A percentile compares a stretch with the other conserved stretches of the same genome.
These are phyloP conservation scores for Drosophila meridiana DNA, from an alignment of 2,888 invertebrate species.

Conservation along the genomic window DNA sequence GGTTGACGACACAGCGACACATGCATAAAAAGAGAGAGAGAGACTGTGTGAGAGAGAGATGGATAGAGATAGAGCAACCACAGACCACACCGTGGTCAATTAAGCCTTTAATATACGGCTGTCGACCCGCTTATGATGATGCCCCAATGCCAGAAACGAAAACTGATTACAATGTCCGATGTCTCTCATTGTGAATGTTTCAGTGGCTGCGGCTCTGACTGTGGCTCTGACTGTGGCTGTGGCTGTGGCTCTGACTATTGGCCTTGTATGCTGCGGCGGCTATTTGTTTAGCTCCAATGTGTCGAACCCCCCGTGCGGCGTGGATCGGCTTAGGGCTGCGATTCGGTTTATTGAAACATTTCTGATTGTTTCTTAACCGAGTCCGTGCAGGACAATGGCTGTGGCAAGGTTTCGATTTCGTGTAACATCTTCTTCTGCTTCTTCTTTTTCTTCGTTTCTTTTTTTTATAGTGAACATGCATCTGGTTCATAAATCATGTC, in stretches of 20 bases:
- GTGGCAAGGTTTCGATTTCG: slow-evolving; percentile 29
- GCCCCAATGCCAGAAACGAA: slow-evolving; percentile 8
- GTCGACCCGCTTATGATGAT: slow-evolving; percentile 42
- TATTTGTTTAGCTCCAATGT: slow-evolving; percentile 53
- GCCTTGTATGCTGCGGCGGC: slow-evolving; percentile 15
- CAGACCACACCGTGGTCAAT: slow-evolving; percentile 68
- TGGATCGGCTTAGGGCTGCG: slow-evolving; percentile 39
- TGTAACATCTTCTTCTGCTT: slow-evolving; percentile 3
- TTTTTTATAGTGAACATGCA: slow-evolving; percentile 6
- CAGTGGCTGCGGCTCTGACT: not conserved
- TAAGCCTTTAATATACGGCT: slow-evolving; percentile 69
- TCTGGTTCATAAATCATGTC: slow-evolving; percentile 74
- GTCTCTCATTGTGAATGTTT: slow-evolving; percentile 19
- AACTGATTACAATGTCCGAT: slow-evolving; percentile 16
- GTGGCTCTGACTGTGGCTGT: not conserved
- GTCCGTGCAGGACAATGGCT: slow-evolving; percentile 62
- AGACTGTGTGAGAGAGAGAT: not conserved
- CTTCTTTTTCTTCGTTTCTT: not conserved
- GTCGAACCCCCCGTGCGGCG: slow-evolving; percentile 47
- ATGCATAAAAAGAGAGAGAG: not conserved
- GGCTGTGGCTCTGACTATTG: slow-evolving; percentile 11
- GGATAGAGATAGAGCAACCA: slow-evolving; percentile 27
- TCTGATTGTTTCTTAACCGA: slow-evolving; percentile 71
- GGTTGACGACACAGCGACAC: slow-evolving; percentile 8
- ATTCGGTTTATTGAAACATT: slow-evolving; percentile 74